A percentile compares a stretch with the other conserved stretches of the same genome.
phyloP scores from a whole-genome alignment of 2,113 vertebrate species.

The Todiramphus saurophagus region DNA sequence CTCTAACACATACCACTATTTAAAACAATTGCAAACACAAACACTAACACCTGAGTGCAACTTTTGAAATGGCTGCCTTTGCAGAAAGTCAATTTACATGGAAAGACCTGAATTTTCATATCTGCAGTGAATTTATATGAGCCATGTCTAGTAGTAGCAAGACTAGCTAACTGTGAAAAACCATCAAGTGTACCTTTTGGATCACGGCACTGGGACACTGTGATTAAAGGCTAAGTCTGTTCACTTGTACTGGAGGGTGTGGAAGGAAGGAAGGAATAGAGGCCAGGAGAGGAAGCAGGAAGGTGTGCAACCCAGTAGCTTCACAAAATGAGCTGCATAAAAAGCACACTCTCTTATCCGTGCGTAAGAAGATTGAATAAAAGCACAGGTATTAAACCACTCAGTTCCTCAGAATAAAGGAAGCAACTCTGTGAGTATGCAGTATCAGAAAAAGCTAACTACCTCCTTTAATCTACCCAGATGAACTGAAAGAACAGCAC shows the following conservation, averaged over 20 bases:
- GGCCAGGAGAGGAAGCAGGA: neutral
- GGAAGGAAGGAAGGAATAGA: neutral
- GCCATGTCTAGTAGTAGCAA: neutral
- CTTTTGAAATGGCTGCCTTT: neutral
- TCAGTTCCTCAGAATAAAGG: neutral
- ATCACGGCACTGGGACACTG: neutral
- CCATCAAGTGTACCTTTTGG: neutral
- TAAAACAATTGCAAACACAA: neutral
- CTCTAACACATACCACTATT: neutral
- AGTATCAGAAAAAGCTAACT: neutral
- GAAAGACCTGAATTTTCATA: neutral
- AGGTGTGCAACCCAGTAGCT: neutral
- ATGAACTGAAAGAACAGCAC: neutral
- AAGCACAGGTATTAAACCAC: neutral
- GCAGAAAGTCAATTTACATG: neutral
- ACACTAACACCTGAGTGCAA: neutral
- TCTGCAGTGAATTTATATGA: neutral
- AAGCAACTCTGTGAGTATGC: neutral
- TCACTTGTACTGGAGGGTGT: neutral
- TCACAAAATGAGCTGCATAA: neutral
- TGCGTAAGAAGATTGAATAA: neutral
- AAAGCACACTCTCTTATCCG: neutral
- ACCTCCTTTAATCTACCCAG: neutral
- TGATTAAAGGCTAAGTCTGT: neutral
- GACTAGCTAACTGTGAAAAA: neutral